Evolutionary conservation across 2,113 vertebrate genomes (phyloP).

Genomic region (Vombatus ursinus): DNA sequence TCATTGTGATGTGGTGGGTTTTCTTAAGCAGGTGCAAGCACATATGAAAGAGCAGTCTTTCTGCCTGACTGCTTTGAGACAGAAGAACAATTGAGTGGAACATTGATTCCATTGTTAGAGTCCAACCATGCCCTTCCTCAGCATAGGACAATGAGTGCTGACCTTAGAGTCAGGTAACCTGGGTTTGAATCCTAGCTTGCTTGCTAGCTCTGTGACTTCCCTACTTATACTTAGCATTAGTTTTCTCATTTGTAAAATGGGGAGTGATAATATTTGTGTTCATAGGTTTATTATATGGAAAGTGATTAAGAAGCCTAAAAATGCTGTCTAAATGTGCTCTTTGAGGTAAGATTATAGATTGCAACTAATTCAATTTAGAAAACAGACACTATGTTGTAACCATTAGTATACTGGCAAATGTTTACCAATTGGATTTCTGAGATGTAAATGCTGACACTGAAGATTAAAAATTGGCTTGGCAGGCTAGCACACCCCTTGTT

Average conservation of each 20-base stretch:
- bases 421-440: not conserved
- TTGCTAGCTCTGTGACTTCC: not conserved
- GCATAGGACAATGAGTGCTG: not conserved
- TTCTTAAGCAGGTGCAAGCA: conserved; percentile 36
- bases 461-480: not conserved
- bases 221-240: not conserved
- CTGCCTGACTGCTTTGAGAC: not conserved
- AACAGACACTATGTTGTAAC: not conserved
- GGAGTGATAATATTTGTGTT: not conserved
- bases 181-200: not conserved
- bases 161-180: not conserved
- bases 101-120: not conserved
- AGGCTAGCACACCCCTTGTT: not conserved
- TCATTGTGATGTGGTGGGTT: not conserved
- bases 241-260: not conserved
- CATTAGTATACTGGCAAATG: not conserved
- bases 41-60: not conserved
- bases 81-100: not conserved
- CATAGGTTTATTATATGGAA: not conserved
- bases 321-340: not conserved
- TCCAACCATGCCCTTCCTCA: not conserved
- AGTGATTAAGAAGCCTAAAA: not conserved
- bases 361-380: not conserved
- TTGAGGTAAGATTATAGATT: not conserved
- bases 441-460: not conserved